Conservation (phyloP, 2,797 vertebrate genomes). For the Neosilurus mollespiculum region DNA sequence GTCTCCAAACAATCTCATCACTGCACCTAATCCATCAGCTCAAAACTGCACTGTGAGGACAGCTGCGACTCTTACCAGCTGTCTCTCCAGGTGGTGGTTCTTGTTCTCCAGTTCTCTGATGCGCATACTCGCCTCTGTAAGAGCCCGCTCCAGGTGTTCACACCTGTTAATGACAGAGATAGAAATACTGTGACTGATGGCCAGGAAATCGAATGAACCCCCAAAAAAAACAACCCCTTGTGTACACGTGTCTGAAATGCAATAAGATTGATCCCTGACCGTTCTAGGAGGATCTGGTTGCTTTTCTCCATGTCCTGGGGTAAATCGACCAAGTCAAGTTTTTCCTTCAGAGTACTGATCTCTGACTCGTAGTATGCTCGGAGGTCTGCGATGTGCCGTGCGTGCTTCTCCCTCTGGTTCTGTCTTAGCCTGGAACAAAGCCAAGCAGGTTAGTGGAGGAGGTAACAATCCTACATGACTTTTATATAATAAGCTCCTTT, state of each 20-base stretch:
- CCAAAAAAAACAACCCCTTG: background rate
- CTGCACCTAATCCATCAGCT: background rate
- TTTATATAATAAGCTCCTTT: background rate
- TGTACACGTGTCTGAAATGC: background rate
- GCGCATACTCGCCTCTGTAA: slow-evolving; percentile 79
- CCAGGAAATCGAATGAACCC: background rate
- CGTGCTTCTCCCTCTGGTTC: slow-evolving; percentile 90
- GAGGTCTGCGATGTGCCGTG: slow-evolving; percentile 88
- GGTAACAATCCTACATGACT: background rate
- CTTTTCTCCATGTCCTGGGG: slow-evolving; percentile 78
- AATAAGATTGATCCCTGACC: slow-evolving; percentile 64
- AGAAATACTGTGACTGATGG: background rate
- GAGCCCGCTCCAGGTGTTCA: slow-evolving; percentile 78
- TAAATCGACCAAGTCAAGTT: slow-evolving; percentile 77
- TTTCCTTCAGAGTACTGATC: slow-evolving; percentile 82
- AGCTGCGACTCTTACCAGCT: slow-evolving; percentile 75
- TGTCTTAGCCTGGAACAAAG: slow-evolving; percentile 79
- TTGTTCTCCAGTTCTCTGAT: slow-evolving; percentile 84
- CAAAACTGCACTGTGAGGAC: background rate
- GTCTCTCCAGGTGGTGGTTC: slow-evolving; percentile 82
- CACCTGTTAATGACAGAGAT: slow-evolving; percentile 74
- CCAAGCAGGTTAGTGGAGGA: background rate
- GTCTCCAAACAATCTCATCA: background rate
- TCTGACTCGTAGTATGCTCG: slow-evolving; percentile 93
- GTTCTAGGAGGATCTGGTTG: slow-evolving; percentile 81